phyloP scores from a whole-genome alignment of 1,140 invertebrate genomes.

The Meloidogyne floridensis region DNA sequence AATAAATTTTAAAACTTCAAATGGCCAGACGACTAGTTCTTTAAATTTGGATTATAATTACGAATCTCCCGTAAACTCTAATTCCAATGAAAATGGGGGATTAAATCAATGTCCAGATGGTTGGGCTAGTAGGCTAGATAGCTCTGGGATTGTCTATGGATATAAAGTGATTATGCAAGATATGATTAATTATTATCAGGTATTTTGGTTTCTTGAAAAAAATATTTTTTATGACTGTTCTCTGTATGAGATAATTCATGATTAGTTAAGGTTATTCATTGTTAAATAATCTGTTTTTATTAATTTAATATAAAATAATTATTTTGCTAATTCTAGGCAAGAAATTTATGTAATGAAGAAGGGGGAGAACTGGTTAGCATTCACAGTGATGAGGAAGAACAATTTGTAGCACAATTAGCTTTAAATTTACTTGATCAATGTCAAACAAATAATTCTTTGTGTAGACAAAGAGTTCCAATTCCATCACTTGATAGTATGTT shows the following conservation, averaged over 20 bases:
- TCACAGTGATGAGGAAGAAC: neutral
- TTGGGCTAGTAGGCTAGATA: neutral
- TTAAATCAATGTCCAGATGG: neutral
- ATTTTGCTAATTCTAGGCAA: neutral
- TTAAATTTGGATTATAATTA: no score
- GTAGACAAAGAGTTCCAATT: constrained; percentile 5
- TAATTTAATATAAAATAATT: no score
- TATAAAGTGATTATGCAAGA: constrained; percentile 2
- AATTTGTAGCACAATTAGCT: neutral
- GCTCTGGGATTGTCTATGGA: neutral
- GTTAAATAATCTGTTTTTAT: no score
- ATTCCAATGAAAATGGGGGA: neutral
- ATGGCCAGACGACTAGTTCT: no score
- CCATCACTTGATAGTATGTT: neutral
- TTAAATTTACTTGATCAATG: neutral
- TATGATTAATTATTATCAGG: constrained; percentile 4
- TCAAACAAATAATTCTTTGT: neutral
- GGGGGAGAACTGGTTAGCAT: neutral
- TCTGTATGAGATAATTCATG: no score
- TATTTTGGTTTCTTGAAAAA: neutral
- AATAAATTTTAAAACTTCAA: no score
- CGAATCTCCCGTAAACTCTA: neutral
- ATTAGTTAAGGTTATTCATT: no score
- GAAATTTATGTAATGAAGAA: neutral
- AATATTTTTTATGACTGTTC: no score